Base-by-base conservation (phyloP, 2,888 invertebrate species). In the Caenorhabditis wallacei region DNA sequence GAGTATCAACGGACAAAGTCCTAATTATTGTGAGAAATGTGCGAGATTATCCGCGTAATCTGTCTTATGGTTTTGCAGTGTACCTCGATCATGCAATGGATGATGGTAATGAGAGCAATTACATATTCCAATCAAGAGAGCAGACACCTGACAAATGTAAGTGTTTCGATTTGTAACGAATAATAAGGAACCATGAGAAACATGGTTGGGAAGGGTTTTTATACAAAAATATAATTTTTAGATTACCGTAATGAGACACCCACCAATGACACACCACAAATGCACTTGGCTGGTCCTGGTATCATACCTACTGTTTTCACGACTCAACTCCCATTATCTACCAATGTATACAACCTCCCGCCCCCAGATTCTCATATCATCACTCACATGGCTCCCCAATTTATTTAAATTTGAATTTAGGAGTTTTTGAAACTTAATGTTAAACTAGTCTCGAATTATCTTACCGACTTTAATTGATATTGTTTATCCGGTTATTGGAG, bases 1-100 rank as follows among this genome's bases (percentile, higher is more conserved):
- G 54, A 88, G 88, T 64, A 66, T 90, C 54, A 87, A 81, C 40
- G 89, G 88, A 8, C 88, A 89, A 43, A 87, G 87, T 54, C 90
- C 90, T 10, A 80, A 87, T 56, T 90, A 90, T 72, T 71, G 86
- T 74, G 66, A 84, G 69, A 48, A 37, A 2, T 22, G 2, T 22
- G n/a, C 3, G 46, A 35, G 26, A 22, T 18, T 24, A 57, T 57
- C 48, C 26, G 22, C 53, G 8, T 51, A 37, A 22, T 22, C 16
- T 11, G 8, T 54, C 2, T 35, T 18, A n/a, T n/a, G n/a, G 37
- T 22, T 53, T 78, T 82, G 54, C 59, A 82, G 82, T 79, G 54
- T 82, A 59, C 64, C 56, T 82, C 22, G 82, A 82, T 18, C 72
- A 78, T 11, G 53, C 68, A 4, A 51, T 78, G n/a, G 82, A 82